Evolutionary conservation across 2,113 vertebrate species (phyloP), one percentile per base, ranked within the genome.

Genomic region (Albula goreensis): DNA sequence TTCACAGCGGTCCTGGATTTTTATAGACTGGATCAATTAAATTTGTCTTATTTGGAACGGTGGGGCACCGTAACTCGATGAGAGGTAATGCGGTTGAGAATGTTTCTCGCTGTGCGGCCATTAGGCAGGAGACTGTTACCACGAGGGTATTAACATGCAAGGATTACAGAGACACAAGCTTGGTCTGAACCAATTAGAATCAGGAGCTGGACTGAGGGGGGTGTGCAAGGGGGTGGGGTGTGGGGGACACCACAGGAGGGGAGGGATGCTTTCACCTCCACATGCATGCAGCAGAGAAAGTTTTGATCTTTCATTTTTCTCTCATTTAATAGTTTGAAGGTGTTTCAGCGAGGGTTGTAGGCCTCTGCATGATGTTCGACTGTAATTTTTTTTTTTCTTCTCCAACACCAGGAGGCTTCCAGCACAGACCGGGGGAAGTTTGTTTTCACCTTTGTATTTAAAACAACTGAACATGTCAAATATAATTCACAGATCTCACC

Each of bases 21-120:
- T 95, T 92, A 89, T 97, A 97, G 96, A 96, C 96, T 94, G 94
- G 96, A 96, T 96, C 97, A 96, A 97, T 98, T 97, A 96, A 96
- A 98, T 97, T 97, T 97, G 96, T 96, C 95, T 97, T 97, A 97
- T 97, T 97, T 97, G 96, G 94, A 96, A 95, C 96, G 96, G 97
- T 97, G 97, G 97, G 96, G 96, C 95, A 95, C 96, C 93, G 94
- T 97, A 97, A 98, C 97, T 97, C 96, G 96, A 97, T 98, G 96
- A 98, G 96, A 95, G 93, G 94, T 95, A 97, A 97, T 97, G 97
- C 95, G 96, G 97, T 97, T 97, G 96, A 97, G 97, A 97, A 96
- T 93, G 94, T 92, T 94, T 95, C 97, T 96, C 87, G 94, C 97
- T 96, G 97, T 95, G 96, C 86, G 17, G 94, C 94, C 95, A 96